Evolutionary conservation across 2,113 vertebrate species (phyloP).

Genomic region (Martes martes): DNA sequence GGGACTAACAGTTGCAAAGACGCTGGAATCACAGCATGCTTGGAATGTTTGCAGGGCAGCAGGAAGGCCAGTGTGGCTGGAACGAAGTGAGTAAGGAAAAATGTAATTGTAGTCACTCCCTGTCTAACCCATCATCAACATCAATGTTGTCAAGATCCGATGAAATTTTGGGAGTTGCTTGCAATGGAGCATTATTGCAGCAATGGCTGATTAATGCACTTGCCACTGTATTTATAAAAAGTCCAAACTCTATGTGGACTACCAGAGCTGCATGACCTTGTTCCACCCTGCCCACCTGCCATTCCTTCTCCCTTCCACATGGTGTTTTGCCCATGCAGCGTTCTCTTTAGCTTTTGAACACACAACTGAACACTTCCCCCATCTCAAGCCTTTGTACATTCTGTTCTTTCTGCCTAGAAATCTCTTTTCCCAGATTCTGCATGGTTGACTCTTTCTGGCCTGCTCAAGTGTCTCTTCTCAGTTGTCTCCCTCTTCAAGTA

Average conservation of each 20-base stretch:
- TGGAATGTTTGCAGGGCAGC: background rate
- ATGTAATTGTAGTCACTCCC: no score
- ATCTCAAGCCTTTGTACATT: background rate
- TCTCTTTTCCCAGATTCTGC: background rate
- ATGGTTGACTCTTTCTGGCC: background rate
- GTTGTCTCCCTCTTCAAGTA: background rate
- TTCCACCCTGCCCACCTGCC: background rate
- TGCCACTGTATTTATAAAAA: background rate
- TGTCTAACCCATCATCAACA: background rate
- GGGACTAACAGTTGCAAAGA: background rate
- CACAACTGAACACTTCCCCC: rapidly evolving
- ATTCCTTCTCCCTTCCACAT: background rate
- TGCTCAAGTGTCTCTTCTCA: background rate
- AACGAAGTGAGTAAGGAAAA: background rate
- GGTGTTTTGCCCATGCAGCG: rapidly evolving
- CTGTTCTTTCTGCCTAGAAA: background rate
- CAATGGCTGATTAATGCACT: background rate
- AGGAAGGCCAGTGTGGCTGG: background rate
- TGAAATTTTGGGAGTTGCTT: background rate
- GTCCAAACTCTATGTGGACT: background rate
- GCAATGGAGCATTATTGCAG: background rate
- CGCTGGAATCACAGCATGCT: background rate
- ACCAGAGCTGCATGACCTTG: background rate
- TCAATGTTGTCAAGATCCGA: background rate
- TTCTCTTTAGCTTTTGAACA: background rate